These are phyloP conservation scores for Salvator merianae DNA, from an alignment of 2,113 vertebrate genomes.

Conservation along the genomic window DNA sequence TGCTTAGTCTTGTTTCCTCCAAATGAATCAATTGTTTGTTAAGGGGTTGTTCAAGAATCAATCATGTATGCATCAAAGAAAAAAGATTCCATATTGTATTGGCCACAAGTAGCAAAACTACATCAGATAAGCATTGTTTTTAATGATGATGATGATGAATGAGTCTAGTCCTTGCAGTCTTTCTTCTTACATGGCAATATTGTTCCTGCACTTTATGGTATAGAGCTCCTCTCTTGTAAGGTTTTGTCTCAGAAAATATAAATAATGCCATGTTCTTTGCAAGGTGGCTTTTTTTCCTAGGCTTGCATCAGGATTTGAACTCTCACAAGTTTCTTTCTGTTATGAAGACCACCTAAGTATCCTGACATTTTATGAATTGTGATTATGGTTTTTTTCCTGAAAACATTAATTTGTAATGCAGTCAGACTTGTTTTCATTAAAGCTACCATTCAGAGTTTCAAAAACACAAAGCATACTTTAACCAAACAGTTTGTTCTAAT, in stretches of 20 bases:
- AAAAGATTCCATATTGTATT: conserved; percentile 26
- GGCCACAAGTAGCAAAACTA: conserved; percentile 71
- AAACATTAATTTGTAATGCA: conserved; percentile 18
- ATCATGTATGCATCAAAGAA: neutral
- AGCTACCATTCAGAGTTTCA: conserved; percentile 50
- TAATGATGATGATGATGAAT: neutral
- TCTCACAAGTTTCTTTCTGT: conserved; percentile 25
- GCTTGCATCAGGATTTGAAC: neutral
- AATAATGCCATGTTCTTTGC: accelerated
- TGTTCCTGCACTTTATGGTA: neutral
- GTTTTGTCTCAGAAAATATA: conserved; percentile 20
- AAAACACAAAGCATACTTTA: conserved; percentile 44
- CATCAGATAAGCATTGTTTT: neutral
- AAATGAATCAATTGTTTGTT: neutral
- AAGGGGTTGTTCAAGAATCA: conserved; percentile 7
- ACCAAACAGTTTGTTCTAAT: conserved; percentile 42
- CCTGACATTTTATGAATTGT: conserved; percentile 32
- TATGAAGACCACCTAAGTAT: conserved; percentile 22
- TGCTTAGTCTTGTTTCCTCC: neutral
- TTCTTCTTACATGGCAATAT: conserved; percentile 24
- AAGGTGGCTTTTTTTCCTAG: neutral
- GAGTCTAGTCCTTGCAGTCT: conserved; percentile 5
- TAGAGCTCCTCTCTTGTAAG: conserved; percentile 37
- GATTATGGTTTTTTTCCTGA: conserved; percentile 36
- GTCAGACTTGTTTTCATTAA: conserved; percentile 53